phyloP scores from a whole-genome alignment of 23 tunicate genomes.

The Phallusia fumigata region DNA sequence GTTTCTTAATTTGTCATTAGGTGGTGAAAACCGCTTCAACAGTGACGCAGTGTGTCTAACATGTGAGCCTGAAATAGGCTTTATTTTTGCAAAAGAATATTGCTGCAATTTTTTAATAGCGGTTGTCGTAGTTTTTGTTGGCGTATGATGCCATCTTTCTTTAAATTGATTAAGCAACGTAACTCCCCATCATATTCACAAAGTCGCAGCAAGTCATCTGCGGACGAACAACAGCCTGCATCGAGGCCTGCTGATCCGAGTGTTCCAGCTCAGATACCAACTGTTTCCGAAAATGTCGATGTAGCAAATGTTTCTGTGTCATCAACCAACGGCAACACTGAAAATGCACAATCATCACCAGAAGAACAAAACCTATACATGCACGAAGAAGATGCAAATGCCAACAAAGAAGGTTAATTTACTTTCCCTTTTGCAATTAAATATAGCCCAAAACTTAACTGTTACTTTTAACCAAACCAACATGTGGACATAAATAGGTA shows the following conservation, averaged over 20 bases:
- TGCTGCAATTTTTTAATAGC: too few species aligned
- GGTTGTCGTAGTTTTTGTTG: too few species aligned
- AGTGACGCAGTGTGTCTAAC: too few species aligned
- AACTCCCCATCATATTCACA: neutral
- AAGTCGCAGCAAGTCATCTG: neutral
- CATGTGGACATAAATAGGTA: too few species aligned
- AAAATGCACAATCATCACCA: neutral
- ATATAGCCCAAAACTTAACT: too few species aligned
- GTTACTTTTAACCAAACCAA: too few species aligned
- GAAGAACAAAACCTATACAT: constrained; percentile 40
- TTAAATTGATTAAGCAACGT: neutral
- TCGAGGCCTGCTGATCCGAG: neutral
- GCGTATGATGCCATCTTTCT: neutral
- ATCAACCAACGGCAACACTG: neutral
- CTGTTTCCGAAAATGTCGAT: neutral
- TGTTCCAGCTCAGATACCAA: neutral
- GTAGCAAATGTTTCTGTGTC: neutral
- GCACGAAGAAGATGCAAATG: constrained; percentile 53
- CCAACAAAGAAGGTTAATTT: constrained; percentile 20
- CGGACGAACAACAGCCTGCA: neutral
- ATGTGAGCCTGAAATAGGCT: too few species aligned
- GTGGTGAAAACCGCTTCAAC: too few species aligned
- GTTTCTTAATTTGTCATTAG: too few species aligned
- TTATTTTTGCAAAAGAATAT: too few species aligned
- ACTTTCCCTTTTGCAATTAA: too few species aligned